Conservation (phyloP, 2,797 vertebrate species). For the Odontamblyopus lacepedii region DNA sequence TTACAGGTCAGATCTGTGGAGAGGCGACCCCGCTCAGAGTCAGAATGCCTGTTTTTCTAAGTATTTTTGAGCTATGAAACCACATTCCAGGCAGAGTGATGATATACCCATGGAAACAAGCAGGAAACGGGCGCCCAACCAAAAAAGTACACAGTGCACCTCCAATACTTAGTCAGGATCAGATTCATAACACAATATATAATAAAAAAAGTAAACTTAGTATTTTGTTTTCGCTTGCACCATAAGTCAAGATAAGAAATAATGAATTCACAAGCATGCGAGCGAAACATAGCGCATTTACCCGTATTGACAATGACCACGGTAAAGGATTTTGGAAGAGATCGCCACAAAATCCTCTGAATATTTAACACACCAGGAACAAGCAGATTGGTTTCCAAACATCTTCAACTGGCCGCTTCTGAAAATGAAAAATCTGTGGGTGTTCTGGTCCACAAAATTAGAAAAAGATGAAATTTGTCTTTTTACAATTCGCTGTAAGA, state of each 20-base stretch:
- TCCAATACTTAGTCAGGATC: neutral
- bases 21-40: no score
- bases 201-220: neutral
- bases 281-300: neutral
- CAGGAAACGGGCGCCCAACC: no score
- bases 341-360: neutral
- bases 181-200: no score
- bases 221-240: neutral
- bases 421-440: neutral
- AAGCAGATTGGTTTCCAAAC: slow-evolving; percentile 3
- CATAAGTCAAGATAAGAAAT: neutral
- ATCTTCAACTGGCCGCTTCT: neutral
- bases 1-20: no score
- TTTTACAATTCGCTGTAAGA: neutral
- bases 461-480: neutral
- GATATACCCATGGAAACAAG: no score
- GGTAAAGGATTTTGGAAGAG: neutral
- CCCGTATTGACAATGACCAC: neutral
- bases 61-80: no score
- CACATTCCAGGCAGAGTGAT: no score
- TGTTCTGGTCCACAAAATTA: slow-evolving; percentile 2
- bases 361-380: neutral
- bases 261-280: neutral
- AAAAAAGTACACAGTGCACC: no score
- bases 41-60: no score